Conservation (phyloP, 2,113 vertebrate species). For the Lichenostomus cassidix region DNA sequence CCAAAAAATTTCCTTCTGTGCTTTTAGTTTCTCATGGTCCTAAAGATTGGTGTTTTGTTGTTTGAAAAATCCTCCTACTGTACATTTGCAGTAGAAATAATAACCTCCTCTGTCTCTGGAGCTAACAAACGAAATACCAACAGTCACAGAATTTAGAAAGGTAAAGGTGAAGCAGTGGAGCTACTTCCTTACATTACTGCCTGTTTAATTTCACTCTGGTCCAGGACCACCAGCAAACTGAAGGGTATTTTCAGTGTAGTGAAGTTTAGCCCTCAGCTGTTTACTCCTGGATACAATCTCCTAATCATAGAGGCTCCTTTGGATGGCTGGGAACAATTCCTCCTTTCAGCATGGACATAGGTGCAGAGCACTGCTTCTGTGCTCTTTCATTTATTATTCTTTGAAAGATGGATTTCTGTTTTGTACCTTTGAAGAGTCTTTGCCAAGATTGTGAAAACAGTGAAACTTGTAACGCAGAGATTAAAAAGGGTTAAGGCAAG, state of each 20-base stretch:
- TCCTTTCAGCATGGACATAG: not conserved
- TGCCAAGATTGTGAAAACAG: not conserved
- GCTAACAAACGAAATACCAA: not conserved
- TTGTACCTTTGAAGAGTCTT: not conserved
- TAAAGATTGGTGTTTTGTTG: not conserved
- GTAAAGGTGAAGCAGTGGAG: not conserved
- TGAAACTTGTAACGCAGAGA: not conserved
- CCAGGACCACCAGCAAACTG: not conserved
- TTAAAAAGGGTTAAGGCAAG: not conserved
- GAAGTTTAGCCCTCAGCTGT: not conserved
- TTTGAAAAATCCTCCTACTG: not conserved
- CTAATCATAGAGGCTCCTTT: not conserved
- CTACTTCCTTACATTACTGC: fast-evolving
- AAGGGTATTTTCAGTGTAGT: not conserved
- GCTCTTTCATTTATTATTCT: not conserved
- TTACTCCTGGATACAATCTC: not conserved
- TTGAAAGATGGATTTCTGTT: not conserved
- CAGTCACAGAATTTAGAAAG: not conserved
- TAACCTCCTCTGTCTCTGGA: not conserved
- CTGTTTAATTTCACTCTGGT: not conserved
- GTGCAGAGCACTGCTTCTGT: not conserved
- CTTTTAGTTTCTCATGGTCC: not conserved
- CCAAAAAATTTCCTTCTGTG: not conserved
- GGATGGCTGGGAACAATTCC: not conserved
- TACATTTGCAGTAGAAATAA: not conserved